phyloP scores from a whole-genome alignment of 2,888 invertebrate species.

The Troides oblongomaculatus region DNA sequence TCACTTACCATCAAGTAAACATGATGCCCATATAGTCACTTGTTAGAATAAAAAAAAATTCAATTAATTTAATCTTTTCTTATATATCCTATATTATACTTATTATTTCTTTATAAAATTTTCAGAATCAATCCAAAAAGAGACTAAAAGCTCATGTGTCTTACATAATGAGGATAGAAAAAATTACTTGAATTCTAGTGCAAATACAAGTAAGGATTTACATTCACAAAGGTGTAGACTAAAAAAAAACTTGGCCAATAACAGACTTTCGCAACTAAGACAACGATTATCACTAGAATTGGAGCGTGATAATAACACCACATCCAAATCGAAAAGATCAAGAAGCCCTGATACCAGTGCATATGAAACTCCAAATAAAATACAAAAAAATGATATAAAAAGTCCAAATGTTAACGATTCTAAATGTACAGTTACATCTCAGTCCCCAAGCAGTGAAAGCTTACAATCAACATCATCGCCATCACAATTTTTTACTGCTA shows the following conservation, averaged over 20 bases:
- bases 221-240: conserved; percentile 35
- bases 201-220: background rate
- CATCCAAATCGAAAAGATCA: conserved; percentile 35
- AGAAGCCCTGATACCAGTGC: conserved; percentile 45
- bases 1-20: too few species aligned
- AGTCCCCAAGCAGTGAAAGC: conserved; percentile 63
- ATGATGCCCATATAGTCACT: too few species aligned
- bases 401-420: conserved; percentile 54
- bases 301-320: conserved; percentile 28
- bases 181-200: background rate
- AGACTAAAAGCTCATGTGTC: background rate
- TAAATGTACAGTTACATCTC: conserved; percentile 44
- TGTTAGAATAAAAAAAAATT: too few species aligned
- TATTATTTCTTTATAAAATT: background rate
- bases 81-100: too few species aligned
- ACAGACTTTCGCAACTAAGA: conserved; percentile 32
- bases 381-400: conserved; percentile 41
- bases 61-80: too few species aligned
- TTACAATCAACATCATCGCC: conserved; percentile 62
- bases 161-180: background rate
- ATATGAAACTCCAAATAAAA: conserved; percentile 42
- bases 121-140: background rate
- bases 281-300: conserved; percentile 36
- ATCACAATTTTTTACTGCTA: conserved; percentile 71
- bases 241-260: conserved; percentile 35